Evolutionary conservation across 2,113 vertebrate species (phyloP).

Genomic region (Seriola dumerili): DNA sequence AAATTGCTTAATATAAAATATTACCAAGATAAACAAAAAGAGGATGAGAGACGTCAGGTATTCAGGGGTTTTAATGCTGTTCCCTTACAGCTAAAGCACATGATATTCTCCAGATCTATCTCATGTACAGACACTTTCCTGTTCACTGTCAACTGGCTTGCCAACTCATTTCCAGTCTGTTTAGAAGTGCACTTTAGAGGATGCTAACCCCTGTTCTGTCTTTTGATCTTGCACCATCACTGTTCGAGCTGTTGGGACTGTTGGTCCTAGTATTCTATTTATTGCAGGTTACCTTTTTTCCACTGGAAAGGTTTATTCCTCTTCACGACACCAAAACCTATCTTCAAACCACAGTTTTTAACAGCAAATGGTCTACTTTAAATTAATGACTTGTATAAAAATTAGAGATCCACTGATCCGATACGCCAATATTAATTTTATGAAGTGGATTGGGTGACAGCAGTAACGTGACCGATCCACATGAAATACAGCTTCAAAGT

Average conservation of each 20-base stretch:
- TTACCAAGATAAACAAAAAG: background rate
- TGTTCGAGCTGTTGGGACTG: background rate
- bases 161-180: constrained; percentile 1
- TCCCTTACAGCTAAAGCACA: background rate
- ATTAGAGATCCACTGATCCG: too few species aligned
- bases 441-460: too few species aligned
- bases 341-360: background rate
- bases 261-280: background rate
- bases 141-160: background rate
- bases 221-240: constrained; percentile 2
- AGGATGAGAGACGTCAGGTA: background rate
- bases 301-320: background rate
- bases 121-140: background rate
- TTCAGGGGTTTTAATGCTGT: background rate
- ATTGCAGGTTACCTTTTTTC: background rate
- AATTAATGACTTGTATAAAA: too few species aligned
- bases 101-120: constrained; percentile 5
- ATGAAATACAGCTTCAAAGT: too few species aligned
- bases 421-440: too few species aligned
- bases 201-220: background rate
- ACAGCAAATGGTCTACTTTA: too few species aligned
- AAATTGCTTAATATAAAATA: background rate
- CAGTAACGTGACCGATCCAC: too few species aligned
- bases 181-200: constrained; percentile 9
- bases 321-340: too few species aligned